Evolutionary conservation across 2,888 invertebrate genomes (phyloP), one percentile per base, ranked within the genome.

Genomic region (Pollenia amentaria): DNA sequence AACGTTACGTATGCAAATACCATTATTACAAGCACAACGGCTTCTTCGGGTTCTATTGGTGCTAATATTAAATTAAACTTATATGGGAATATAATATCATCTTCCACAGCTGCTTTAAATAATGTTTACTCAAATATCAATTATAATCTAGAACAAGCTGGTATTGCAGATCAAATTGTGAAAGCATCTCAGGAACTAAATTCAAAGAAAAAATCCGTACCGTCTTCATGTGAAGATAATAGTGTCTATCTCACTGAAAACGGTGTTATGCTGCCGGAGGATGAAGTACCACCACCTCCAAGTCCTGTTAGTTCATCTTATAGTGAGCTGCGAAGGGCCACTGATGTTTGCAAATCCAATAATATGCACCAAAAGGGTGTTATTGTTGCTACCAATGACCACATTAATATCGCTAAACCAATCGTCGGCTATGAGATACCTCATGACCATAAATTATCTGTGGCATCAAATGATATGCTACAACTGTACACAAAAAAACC

Each of bases 221-320:
- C 62, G 11, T 29, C 53, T 38, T 40, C 60, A 51, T 29, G 44
- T 38, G 78, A 75, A 2, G 78, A 70, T 7, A 76, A 40, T 11
- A 82, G 29, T 18, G 29, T 46, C 7, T 81, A 73, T 16, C 80
- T 67, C 12, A 16, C 67, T 4, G 65, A 82, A 11, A 78, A 75
- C 38, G 48, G 73, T 14, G 70, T 60, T 51, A 44, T 80, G 8
- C 21, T 76, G 16, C 11, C 83, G 16, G 93, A 93, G 73, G 97
- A 97, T 88, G 96, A 97, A 90, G 94, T 96, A 87, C 95, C 96
- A 80, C 97, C 97, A 21, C 97, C 98, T 8, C 97, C 97, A 10
- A 97, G 97, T 86, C 98, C 98, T 2, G 98, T 98, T 0, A 97
- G 97, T 90, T 98, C 97, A 3, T 97, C 97, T 89, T 98, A 98